Conservation (phyloP, 1,140 invertebrate genomes). For the Dinothrombium tinctorium region DNA sequence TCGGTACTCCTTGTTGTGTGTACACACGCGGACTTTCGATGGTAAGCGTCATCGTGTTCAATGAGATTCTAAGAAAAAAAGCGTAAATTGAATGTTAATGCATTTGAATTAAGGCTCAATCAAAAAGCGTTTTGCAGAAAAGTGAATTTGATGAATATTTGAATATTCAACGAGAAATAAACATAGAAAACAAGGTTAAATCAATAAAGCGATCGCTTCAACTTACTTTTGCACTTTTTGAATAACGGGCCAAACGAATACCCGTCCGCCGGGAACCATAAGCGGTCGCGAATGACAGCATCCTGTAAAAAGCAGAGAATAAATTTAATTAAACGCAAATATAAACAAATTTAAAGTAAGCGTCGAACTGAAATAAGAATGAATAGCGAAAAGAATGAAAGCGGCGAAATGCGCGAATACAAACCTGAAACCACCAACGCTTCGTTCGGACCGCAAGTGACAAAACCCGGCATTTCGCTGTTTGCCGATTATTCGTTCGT, state of each 20-base stretch:
- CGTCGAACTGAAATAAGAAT: not conserved
- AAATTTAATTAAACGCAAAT: not conserved
- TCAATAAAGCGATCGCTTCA: not conserved
- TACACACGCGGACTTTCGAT: constrained; percentile 44
- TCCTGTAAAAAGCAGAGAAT: constrained; percentile 30
- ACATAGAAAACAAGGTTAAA: not conserved
- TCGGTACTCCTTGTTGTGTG: constrained; percentile 83
- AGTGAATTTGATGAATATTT: not conserved
- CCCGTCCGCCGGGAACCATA: constrained; percentile 73
- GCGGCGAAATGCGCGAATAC: constrained; percentile 2
- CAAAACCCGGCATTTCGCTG: constrained; percentile 49
- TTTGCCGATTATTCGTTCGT: not conserved
- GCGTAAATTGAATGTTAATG: no score
- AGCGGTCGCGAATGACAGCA: constrained; percentile 73
- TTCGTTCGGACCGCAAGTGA: constrained; percentile 90
- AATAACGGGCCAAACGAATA: constrained; percentile 85
- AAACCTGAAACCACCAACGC: constrained; percentile 88
- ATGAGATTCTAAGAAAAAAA: constrained; percentile 33
- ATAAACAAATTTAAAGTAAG: not conserved
- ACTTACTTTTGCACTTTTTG: constrained; percentile 75
- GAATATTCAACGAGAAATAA: not conserved
- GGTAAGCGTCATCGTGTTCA: constrained; percentile 79
- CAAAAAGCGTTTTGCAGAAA: no score
- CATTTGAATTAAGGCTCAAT: no score
- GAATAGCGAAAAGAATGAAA: not conserved